Evolutionary conservation across 1,140 invertebrate genomes (phyloP).

Genomic region (Drosophila saltans): DNA sequence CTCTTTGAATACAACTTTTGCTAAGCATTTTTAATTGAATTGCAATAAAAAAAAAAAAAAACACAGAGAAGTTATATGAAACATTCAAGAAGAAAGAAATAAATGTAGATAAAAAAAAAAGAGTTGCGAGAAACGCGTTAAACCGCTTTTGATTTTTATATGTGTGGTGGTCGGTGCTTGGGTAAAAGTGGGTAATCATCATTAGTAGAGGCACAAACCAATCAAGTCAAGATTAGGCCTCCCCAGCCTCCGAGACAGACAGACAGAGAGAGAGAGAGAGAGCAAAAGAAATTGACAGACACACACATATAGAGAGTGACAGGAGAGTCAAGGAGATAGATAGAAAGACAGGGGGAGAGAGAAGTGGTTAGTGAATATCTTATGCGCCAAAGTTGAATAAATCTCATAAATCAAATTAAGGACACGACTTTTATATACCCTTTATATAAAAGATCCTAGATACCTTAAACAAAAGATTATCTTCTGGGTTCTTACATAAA

Average conservation of each 20-base stretch:
- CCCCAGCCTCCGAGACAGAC: conserved; percentile 6
- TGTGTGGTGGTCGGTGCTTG: conserved; percentile 20
- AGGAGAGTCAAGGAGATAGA: not conserved
- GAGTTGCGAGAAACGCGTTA: conserved; percentile 69
- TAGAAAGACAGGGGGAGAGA: conserved; percentile 51
- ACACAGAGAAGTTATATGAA: not conserved
- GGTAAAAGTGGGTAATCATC: conserved; percentile 80
- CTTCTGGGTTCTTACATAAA: too few relatives aligned
- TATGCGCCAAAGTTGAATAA: too few relatives aligned
- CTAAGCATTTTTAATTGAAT: conserved; percentile 77
- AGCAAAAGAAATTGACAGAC: conserved; percentile 40
- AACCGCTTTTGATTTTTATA: conserved; percentile 79
- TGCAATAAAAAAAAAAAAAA: conserved; percentile 44
- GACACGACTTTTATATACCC: too few relatives aligned
- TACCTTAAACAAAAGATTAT: too few relatives aligned
- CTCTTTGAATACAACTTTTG: conserved; percentile 12
- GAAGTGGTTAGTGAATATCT: conserved; percentile 32
- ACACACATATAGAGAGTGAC: not conserved
- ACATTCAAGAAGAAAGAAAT: not conserved
- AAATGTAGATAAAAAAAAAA: not conserved
- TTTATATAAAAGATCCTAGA: too few relatives aligned
- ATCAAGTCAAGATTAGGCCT: conserved; percentile 64
- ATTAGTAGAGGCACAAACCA: conserved; percentile 68
- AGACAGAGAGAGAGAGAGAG: conserved; percentile 26
- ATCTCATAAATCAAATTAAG: too few relatives aligned